Evolutionary conservation across 2,113 vertebrate species (phyloP), one percentile per base, ranked within the genome.

Genomic region (Periophthalmodon schlosseri): DNA sequence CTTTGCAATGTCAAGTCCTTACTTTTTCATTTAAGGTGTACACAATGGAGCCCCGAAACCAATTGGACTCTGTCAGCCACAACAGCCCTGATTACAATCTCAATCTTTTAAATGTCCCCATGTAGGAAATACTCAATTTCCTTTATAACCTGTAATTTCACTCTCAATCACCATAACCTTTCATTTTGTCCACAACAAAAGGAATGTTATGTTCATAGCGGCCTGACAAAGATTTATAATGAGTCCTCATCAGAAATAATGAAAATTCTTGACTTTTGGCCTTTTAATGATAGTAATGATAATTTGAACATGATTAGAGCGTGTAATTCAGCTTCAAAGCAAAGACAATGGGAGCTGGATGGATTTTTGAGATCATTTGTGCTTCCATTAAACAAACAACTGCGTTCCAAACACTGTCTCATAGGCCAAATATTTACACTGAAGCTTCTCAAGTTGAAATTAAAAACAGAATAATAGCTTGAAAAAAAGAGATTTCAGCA

Each of bases 71-170:
- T 82, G 80, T 84, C 84, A 80, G 76, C 69, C 80, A 75, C 76
- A 77, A 84, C 84, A 84, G 68, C 34, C 56, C 69, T 69, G 46
- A 86, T 84, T 86, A 84, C 73, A 74, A 79, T 88, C 86, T 89
- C 77, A 84, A 90, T 84, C 87, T 82, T 74, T 75, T 77, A 69
- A 89, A 91, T 80, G 79, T 84, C 79, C 76, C 33, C 16, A 24
- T 46, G 72, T 65, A 75, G 75, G 78, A 86, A 88, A 84, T 84
- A 79, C 80, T 54, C 57, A 66, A 76, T 87, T 87, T 90, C 57
- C 75, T 92, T 88, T 79, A 80, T 75, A 84, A 82, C 83, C 76
- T 87, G 85, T 89, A 75, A 86, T 91, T 87, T 88, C 47, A 50
- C 20, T 87, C 78, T 83, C 71, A 73, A 75, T 82, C 66, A 54